Evolutionary conservation across 1,140 invertebrate species (phyloP).

Genomic region (Hylyphantes graminicola): DNA sequence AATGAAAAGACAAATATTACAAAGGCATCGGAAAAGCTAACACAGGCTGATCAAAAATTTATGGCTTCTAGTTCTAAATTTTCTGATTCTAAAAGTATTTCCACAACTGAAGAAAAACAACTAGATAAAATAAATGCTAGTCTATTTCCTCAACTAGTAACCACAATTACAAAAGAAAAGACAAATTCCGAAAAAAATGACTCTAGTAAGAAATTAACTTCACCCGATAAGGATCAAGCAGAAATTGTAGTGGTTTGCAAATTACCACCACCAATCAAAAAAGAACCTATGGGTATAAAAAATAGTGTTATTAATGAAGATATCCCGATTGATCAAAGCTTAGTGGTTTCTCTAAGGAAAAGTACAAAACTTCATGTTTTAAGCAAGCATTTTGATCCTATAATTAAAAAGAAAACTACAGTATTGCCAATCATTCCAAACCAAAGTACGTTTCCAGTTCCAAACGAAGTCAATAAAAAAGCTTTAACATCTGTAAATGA

Average conservation of each 20-base stretch:
- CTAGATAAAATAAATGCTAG: no score
- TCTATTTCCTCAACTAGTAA: no score
- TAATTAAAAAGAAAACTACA: not conserved
- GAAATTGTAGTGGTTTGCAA: constrained; percentile 53
- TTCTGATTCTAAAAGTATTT: no score
- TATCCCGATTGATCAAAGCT: constrained; percentile 33
- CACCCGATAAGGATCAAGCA: not conserved
- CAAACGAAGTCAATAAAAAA: not conserved
- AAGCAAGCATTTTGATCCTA: not conserved
- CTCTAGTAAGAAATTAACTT: no score
- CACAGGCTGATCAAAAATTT: no score
- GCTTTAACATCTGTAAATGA: not conserved
- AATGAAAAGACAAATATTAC: no score
- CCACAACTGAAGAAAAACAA: no score
- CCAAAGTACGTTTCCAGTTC: not conserved
- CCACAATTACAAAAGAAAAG: no score
- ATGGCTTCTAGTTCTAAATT: no score
- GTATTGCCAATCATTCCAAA: not conserved
- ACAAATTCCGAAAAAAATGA: no score
- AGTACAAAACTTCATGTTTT: not conserved
- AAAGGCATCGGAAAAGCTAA: no score
- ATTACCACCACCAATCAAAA: constrained; percentile 17
- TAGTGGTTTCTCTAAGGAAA: constrained; percentile 35
- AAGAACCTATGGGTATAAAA: not conserved
- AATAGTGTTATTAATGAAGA: not conserved